Evolutionary conservation across 2,888 invertebrate species (phyloP).

Genomic region (Dryocosmus kuriphilus): DNA sequence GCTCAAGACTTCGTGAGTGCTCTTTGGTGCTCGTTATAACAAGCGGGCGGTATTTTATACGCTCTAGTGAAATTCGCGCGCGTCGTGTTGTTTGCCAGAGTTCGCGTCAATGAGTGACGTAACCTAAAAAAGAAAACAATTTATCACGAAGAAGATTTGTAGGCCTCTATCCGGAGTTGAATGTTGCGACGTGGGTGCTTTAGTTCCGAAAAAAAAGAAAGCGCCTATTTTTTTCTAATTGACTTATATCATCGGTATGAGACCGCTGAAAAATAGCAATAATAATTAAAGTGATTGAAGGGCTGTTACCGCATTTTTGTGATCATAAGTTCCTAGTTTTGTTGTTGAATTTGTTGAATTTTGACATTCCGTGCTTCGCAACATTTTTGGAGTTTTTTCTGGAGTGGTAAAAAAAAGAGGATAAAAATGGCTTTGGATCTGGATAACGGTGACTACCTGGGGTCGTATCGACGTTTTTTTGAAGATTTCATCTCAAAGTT

Average conservation of each 20-base stretch:
- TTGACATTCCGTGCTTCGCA: neutral
- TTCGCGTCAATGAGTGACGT: conserved; percentile 63
- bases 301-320: neutral
- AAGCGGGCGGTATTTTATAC: neutral
- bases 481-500: conserved; percentile 85
- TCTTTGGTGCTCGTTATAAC: conserved; percentile 11
- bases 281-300: neutral
- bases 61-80: conserved; percentile 16
- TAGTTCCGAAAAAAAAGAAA: neutral
- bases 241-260: neutral
- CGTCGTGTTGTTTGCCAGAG: neutral
- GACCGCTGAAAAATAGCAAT: neutral
- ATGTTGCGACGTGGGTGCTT: neutral
- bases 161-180: neutral
- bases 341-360: neutral
- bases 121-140: conserved; percentile 69
- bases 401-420: neutral
- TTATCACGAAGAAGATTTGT: neutral
- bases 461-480: conserved; percentile 85
- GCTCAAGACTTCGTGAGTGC: neutral
- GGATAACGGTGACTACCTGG: conserved; percentile 83
- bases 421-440: conserved; percentile 40
- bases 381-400: neutral
- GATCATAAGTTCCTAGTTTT: conserved; percentile 25
- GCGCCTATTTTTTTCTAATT: neutral